Base-by-base conservation (phyloP, 2,797 vertebrate genomes). In the Micropoecilia bifurca region DNA sequence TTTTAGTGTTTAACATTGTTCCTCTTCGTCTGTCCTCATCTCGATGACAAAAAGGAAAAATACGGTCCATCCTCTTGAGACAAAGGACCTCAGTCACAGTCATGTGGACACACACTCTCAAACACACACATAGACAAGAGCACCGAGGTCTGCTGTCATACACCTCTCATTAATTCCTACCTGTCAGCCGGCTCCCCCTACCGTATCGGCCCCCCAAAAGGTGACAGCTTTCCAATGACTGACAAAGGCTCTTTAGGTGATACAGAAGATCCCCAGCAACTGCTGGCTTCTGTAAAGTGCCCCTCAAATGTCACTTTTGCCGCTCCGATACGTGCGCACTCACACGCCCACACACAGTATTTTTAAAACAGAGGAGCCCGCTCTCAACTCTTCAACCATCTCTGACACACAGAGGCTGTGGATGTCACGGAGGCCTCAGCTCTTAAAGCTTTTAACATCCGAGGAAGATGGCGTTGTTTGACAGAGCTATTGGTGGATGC, bases 301-400 rank as follows among this genome's bases (percentile, higher is more conserved):
- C 96, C 96, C 96, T 96, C 96, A 96, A 96, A 96, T 95, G 96
- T 96, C 96, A 96, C 95, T 96, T 95, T 93, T 93, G 93, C 93
- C 89, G 90, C 93, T 91, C 80, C 4, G 86, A 94, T 92, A 95
- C 87, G 90, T 88, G 89, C 90, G 80, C 90, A 83, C 92, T 92
- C 93, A 93, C 94, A 95, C 94, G 92, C 89, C 85, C 89, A 91
- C 91, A 90, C 85, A 84, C 86, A 87, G 92, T 94, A 93, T 93
- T 94, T 94, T 93, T 93, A 93, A 94, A 95, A 92, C 92, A 92
- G 93, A 91, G 90, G 68, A 71, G 93, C 88, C 92, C 87, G 90
- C 91, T 94, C 94, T 94, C 93, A 93, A 94, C 93, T 93, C 92
- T 91, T 95, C 93, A 94, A 93, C 93, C 91, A 92, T 94, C 90